phyloP scores from a whole-genome alignment of 2,113 vertebrate species.

The Dinomys branickii region DNA sequence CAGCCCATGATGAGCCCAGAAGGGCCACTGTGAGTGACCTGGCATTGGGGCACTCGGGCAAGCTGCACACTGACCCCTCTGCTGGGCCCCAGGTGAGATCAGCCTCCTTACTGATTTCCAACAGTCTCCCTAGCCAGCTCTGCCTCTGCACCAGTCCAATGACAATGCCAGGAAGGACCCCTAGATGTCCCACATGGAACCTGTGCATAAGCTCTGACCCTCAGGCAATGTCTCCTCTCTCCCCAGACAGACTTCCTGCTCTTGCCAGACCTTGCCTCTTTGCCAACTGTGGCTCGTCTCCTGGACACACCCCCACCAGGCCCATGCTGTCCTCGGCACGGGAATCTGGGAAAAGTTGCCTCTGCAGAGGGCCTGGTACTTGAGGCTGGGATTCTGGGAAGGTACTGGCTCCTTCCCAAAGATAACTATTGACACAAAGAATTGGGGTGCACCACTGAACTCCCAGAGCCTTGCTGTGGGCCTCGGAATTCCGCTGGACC shows the following conservation, averaged over 20 bases:
- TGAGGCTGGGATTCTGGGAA: background rate
- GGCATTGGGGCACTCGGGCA: background rate
- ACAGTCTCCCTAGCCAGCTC: background rate
- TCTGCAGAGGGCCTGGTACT: background rate
- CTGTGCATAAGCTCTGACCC: rapidly evolving
- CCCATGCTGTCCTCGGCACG: rapidly evolving
- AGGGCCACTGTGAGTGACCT: background rate
- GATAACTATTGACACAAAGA: background rate
- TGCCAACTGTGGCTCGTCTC: background rate
- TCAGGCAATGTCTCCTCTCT: background rate
- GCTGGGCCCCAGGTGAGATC: background rate
- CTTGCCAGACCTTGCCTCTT: too few relatives aligned
- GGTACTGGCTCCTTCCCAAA: background rate
- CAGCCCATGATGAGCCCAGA: too few relatives aligned
- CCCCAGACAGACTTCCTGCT: background rate
- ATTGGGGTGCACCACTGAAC: background rate
- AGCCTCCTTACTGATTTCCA: background rate
- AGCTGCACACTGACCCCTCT: background rate
- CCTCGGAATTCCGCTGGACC: background rate
- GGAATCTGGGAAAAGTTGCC: background rate
- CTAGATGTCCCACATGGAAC: background rate
- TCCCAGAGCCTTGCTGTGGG: background rate
- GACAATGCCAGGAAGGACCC: background rate
- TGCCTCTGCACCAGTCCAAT: background rate
- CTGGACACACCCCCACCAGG: background rate